Conservation (phyloP, 2,888 invertebrate species). For the Nineta flava region DNA sequence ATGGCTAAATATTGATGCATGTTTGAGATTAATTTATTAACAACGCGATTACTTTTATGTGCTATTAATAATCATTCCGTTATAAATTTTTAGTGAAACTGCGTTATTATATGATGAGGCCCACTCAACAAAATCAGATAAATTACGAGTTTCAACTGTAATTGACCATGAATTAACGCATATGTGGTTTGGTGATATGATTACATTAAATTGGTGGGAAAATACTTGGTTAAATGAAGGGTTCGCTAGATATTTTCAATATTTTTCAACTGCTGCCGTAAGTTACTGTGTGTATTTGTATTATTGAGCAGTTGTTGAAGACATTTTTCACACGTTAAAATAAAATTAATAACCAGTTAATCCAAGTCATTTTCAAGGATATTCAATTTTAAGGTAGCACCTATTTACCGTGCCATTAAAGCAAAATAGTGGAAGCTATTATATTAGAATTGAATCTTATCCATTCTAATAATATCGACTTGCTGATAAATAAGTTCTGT, state of each 20-base stretch:
- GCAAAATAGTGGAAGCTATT: no score
- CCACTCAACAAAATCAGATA: slow-evolving; percentile 36
- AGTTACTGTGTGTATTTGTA: no score
- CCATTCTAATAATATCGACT: no score
- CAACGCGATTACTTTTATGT: no score
- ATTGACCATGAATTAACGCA: slow-evolving; percentile 67
- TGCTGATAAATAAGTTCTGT: no score
- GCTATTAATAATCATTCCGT: slow-evolving; percentile 10
- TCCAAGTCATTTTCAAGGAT: no score
- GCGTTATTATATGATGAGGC: slow-evolving; percentile 31
- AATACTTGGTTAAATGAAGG: slow-evolving; percentile 61
- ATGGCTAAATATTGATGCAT: background rate
- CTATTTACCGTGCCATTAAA: no score
- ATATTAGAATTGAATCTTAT: no score
- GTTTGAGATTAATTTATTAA: background rate
- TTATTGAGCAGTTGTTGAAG: no score
- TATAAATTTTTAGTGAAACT: slow-evolving; percentile 34
- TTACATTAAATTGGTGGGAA: slow-evolving; percentile 62
- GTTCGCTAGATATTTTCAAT: slow-evolving; percentile 59
- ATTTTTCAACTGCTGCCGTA: slow-evolving; percentile 41
- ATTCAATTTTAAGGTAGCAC: no score
- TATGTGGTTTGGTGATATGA: slow-evolving; percentile 68
- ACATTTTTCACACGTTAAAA: no score
- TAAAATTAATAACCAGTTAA: no score
- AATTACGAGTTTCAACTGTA: slow-evolving; percentile 46